Base-by-base conservation (phyloP, 2,888 invertebrate genomes). In the Philonicus albiceps region DNA sequence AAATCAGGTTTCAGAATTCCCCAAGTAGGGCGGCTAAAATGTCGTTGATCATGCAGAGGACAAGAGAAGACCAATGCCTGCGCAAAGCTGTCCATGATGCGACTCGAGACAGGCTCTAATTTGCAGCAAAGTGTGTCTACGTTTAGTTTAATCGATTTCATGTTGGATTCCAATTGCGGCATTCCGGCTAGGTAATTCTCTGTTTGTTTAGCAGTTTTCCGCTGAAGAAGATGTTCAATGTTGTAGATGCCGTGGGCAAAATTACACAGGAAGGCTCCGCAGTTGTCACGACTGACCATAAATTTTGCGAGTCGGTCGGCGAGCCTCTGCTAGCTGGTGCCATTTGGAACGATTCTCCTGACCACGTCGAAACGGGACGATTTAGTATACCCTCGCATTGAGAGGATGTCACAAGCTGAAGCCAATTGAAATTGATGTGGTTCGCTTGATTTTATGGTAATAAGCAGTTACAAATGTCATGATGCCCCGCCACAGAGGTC, bases 221-320 rank as follows among this genome's bases (percentile, higher is more conserved):
- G 80, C 84, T 85, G 85, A 85, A 85, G 78, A 80, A 87, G 86
- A 87, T 86, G 87, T 85, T 85, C 80, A 19, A 11, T 13, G 83
- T 49, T 84, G 31, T 22, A 19, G 85, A 55, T 49, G 72, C 85
- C 40, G 80, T 85, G 73, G 81, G 87, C 88, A 87, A 89, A 89
- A 89, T 89, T 89, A 89, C 88, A 89, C 88, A 89, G 89, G 88
- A 89, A 89, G 87, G 88, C 88, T 88, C 87, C 87, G 88, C 88
- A 89, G 88, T 89, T 89, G 89, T 89, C 89, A 89, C 89, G 89
- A 89, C 88, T 88, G 87, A 88, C 88, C 89, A 89, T 89, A 89
- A 89, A 89, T 89, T 89, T 89, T n/a, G 34, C 84, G n/a, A 84
- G 40, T 84, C 73, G 34, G 31, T 22, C 27, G 27, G 64, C 11